Evolutionary conservation across 2,888 invertebrate genomes (phyloP).

Genomic region (Carabus problematicus): DNA sequence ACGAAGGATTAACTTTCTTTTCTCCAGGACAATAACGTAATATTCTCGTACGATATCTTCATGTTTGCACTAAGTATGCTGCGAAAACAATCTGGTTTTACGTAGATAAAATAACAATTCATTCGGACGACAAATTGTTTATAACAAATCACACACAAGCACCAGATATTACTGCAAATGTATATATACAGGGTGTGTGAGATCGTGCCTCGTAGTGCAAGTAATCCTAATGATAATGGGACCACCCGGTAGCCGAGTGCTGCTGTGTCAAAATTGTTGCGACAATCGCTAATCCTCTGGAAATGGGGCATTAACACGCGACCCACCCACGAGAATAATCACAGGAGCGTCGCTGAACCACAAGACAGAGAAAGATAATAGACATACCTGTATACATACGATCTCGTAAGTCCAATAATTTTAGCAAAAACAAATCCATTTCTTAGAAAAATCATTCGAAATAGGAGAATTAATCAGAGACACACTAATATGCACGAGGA

Average conservation of each 20-base stretch:
- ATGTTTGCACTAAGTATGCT: too few relatives aligned
- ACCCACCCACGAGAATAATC: conserved; percentile 38
- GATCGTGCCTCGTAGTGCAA: not conserved
- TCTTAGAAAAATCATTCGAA: too few relatives aligned
- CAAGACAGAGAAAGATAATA: not conserved
- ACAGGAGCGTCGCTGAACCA: not conserved
- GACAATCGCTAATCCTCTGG: conserved; percentile 31
- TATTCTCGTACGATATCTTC: too few relatives aligned
- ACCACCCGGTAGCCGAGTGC: conserved; percentile 32
- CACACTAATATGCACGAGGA: too few relatives aligned
- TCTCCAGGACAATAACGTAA: not conserved
- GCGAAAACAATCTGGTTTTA: too few relatives aligned
- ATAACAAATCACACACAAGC: too few relatives aligned
- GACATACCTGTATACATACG: not conserved
- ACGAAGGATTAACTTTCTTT: conserved; percentile 45
- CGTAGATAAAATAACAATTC: too few relatives aligned
- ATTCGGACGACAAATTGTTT: too few relatives aligned
- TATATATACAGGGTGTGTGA: too few relatives aligned
- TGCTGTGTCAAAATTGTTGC: conserved; percentile 1
- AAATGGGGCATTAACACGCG: conserved; percentile 33
- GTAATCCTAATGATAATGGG: conserved; percentile 9
- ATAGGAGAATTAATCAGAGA: too few relatives aligned
- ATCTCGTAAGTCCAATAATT: too few relatives aligned
- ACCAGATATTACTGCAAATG: too few relatives aligned
- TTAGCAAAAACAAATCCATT: not conserved